These are phyloP conservation scores for Leptinotarsa juncta DNA, from an alignment of 2,888 invertebrate species.

Conservation along the genomic window DNA sequence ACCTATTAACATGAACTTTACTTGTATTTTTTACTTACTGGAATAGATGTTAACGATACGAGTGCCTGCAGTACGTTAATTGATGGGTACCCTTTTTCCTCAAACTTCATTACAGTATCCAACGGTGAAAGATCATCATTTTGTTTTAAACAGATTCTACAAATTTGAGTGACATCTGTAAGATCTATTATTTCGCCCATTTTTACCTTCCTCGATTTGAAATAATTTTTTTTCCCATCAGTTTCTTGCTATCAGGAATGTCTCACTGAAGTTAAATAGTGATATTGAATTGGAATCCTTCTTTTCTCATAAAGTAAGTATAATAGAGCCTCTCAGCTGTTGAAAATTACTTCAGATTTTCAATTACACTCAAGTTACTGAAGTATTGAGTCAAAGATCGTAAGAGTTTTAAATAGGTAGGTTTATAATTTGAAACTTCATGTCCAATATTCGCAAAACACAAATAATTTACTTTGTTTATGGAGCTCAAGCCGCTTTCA, in stretches of 20 bases:
- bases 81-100: neutral
- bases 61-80: neutral
- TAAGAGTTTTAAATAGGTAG: no score
- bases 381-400: no score
- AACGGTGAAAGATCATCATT: neutral
- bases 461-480: no score
- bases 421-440: no score
- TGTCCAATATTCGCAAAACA: no score
- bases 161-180: constrained; percentile 7
- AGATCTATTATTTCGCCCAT: constrained; percentile 6
- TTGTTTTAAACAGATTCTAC: constrained; percentile 4
- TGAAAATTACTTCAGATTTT: no score
- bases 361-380: no score
- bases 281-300: no score
- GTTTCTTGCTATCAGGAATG: neutral
- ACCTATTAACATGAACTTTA: no score
- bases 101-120: neutral
- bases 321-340: no score
- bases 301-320: no score
- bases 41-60: neutral
- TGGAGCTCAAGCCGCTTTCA: no score
- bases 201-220: neutral
- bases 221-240: neutral
- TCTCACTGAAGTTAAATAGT: neutral
- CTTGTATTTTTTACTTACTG: neutral